Base-by-base conservation (phyloP, 2,888 invertebrate species). In the Sinopyrophorus schimmeli region DNA sequence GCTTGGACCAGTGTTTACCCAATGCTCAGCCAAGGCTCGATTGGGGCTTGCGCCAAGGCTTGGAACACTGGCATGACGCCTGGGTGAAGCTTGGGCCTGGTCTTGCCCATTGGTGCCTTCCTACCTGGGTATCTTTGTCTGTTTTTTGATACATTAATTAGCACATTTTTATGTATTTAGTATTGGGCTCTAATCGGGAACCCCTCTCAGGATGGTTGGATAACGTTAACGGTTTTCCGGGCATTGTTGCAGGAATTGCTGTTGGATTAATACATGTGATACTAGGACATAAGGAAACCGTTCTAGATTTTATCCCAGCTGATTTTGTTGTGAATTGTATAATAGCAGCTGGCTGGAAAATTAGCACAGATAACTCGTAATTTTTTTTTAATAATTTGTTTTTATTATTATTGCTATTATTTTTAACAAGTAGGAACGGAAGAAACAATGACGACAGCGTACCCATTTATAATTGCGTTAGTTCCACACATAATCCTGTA, bases 281-380 rank as follows among this genome's bases (percentile, higher is more conserved):
- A 0, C 2, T 14, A 5, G 3, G 5, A 1, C 1, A 30, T 3
- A 6, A 1, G 21, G 3, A 7, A 7, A 21, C 3, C 12, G 9
- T 23, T 3, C 1, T 20, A 2, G 40, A 40, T n/a, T 0, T 40
- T 1, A 16, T 40, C 9, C 40, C 40, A 14, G 40, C 30, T 5
- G 40, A 40, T 40, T 28, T 14, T 30, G 15, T 21, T 14, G 10
- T 7, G 15, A 40, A 40, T 9, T 15, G 20, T 21, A 15, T 30
- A n/a, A 18, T 40, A 23, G 40, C 40, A 4, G 7, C 30, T n/a
- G 30, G 30, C 4, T 31, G 40, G 40, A 7, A 40, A 6, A 18
- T 28, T 12, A 20, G 16, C 1, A 10, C 5, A 2, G 6, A 5
- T 1, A 18, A 34, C n/a, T n/a, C n/a, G 16, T 18, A 34, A 18